These are phyloP conservation scores for Tricholaema leucomelas DNA, from an alignment of 2,113 vertebrate genomes.

Conservation along the genomic window DNA sequence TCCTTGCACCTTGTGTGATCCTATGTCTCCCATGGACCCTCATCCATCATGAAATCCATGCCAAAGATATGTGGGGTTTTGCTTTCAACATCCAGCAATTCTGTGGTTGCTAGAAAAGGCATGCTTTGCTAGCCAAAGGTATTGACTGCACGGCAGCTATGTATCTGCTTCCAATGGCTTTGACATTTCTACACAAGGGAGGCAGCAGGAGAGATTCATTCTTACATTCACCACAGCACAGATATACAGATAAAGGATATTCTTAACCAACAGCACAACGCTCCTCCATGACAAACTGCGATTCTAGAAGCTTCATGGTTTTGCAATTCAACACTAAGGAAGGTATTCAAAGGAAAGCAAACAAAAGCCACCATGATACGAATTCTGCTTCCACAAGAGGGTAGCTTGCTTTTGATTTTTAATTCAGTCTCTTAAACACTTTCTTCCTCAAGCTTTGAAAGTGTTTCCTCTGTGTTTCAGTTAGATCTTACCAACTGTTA, in stretches of 20 bases:
- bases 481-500: not conserved
- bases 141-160: not conserved
- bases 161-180: not conserved
- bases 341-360: not conserved
- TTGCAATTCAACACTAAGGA: not conserved
- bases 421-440: not conserved
- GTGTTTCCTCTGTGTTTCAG: not conserved
- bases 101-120: not conserved
- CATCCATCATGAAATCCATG: not conserved
- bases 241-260: rapidly evolving
- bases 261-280: not conserved
- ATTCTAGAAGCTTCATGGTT: not conserved
- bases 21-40: not conserved
- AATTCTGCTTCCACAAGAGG: not conserved
- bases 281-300: not conserved
- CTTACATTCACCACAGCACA: not conserved
- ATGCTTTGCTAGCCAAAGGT: not conserved
- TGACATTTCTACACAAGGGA: not conserved
- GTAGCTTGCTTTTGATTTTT: not conserved
- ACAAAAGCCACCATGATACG: not conserved
- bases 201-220: not conserved
- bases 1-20: not conserved
- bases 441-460: not conserved
- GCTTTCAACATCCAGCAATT: not conserved
- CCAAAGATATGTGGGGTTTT: not conserved